Base-by-base conservation (phyloP, 2,888 invertebrate species). In the Agrochola macilenta region DNA sequence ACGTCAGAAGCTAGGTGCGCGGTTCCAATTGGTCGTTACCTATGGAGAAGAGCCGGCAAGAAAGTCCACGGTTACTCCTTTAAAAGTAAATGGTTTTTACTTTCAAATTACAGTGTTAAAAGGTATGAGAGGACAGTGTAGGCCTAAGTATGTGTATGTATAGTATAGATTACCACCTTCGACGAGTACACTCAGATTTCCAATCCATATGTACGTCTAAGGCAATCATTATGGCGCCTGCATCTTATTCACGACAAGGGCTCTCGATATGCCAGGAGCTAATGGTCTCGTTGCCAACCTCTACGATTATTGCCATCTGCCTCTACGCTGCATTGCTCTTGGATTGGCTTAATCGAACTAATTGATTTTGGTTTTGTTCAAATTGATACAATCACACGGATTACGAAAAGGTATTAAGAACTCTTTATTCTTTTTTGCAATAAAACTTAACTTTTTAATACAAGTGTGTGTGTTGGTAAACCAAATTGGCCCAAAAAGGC, bases 221-320 rank as follows among this genome's bases (percentile, higher is more conserved):
- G 52, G 74, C 66, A 76, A 77, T 79, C 71, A 85, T 46, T 76
- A 82, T 63, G 73, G 54, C 57, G 66, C 35, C 73, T 68, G 72
- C 71, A 74, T 81, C 78, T 79, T 78, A 84, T 76, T 79, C 70
- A 69, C 43, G 61, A 46, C 60, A 78, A 81, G 81, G 30, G 63
- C 71, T 57, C 84, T 88, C 64, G 54, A 75, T 66, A 52, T 77
- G 61, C 46, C 39, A 84, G 71, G 69, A 76, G 72, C 72, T 86
- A 80, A 82, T 84, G 70, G 71, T 66, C 63, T 64, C 74, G 35
- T 58, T 72, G 69, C 54, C 77, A 69, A 11, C 72, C 79, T 60
- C 79, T 57, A 76, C 72, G 73, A 81, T 85, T 86, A 88, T 81
- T 80, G 84, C 60, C 70, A 79, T 80, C 79, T 85, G 68, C 66